These are phyloP conservation scores for Plebejus melissa DNA, from an alignment of 2,888 invertebrate genomes.

Conservation along the genomic window DNA sequence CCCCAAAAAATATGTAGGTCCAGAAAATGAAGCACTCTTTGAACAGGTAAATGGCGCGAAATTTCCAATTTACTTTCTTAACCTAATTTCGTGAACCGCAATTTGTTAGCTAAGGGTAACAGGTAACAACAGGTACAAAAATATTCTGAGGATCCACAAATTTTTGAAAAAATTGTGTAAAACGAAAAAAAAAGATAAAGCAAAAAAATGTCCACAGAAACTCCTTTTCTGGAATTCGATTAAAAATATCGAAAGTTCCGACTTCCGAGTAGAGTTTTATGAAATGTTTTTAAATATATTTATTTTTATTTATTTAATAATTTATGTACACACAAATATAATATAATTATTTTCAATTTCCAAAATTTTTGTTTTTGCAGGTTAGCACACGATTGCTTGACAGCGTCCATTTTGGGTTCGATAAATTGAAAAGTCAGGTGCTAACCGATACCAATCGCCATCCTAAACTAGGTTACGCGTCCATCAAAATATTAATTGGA, in stretches of 20 bases:
- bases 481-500: slow-evolving; percentile 13
- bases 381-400: too few species aligned
- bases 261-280: too few species aligned
- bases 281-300: too few species aligned
- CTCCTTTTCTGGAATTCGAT: too few species aligned
- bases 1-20: slow-evolving; percentile 18
- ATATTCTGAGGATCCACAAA: neutral
- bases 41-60: slow-evolving; percentile 67
- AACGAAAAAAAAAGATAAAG: neutral
- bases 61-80: slow-evolving; percentile 71
- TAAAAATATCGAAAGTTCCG: too few species aligned
- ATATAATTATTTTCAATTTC: too few species aligned
- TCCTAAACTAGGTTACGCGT: neutral
- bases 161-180: neutral
- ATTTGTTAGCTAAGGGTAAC: slow-evolving; percentile 57
- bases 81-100: slow-evolving; percentile 64
- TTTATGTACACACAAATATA: too few species aligned
- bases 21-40: slow-evolving; percentile 51
- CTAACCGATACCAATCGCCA: neutral
- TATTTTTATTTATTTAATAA: too few species aligned
- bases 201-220: too few species aligned
- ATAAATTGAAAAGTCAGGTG: neutral
- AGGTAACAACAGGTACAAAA: neutral
- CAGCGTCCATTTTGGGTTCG: neutral
- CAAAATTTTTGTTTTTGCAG: too few species aligned